A percentile compares a stretch with the other conserved stretches of the same genome.
Conservation (phyloP, 1,140 invertebrate species). For the Bombus pyrosoma region DNA sequence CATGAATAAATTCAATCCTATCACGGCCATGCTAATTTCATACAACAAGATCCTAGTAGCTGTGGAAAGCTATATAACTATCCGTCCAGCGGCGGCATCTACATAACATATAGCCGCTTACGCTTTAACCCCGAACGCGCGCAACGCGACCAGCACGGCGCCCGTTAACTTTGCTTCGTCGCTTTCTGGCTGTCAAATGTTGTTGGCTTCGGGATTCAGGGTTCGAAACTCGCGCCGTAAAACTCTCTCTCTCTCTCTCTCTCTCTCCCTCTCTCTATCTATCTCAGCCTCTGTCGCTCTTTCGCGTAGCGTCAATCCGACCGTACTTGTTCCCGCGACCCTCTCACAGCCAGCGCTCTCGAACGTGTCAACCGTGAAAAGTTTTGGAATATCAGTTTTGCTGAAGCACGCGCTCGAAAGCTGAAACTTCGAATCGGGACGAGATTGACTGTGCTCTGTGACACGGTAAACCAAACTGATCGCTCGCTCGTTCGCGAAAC, state of each 20-base stretch:
- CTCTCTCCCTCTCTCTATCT: not conserved
- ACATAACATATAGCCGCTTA: slow-evolving; percentile 68
- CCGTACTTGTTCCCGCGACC: not conserved
- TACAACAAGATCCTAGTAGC: slow-evolving; percentile 65
- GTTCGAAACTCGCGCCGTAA: slow-evolving; percentile 50
- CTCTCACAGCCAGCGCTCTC: not conserved
- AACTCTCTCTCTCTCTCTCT: slow-evolving; percentile 35
- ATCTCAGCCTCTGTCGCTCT: not conserved
- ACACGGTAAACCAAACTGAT: slow-evolving; percentile 6
- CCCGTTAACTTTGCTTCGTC: slow-evolving; percentile 45
- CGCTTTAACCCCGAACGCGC: slow-evolving; percentile 55
- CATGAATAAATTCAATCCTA: slow-evolving; percentile 77
- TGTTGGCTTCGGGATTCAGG: slow-evolving; percentile 26
- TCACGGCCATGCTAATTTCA: slow-evolving; percentile 74
- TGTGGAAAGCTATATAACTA: slow-evolving; percentile 59
- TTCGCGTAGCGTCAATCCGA: not conserved
- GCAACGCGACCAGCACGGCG: slow-evolving; percentile 24
- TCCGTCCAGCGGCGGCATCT: slow-evolving; percentile 55
- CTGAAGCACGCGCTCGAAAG: not conserved
- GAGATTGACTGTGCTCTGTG: not conserved
- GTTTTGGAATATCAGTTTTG: slow-evolving; percentile 62
- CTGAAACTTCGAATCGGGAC: slow-evolving; percentile 43
- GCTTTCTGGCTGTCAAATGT: slow-evolving; percentile 12
- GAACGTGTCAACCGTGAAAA: slow-evolving; percentile 51
- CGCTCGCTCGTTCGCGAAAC: slow-evolving; percentile 19